These are phyloP conservation scores for Salpingus planirostris DNA, from an alignment of 2,888 invertebrate species.

Conservation along the genomic window DNA sequence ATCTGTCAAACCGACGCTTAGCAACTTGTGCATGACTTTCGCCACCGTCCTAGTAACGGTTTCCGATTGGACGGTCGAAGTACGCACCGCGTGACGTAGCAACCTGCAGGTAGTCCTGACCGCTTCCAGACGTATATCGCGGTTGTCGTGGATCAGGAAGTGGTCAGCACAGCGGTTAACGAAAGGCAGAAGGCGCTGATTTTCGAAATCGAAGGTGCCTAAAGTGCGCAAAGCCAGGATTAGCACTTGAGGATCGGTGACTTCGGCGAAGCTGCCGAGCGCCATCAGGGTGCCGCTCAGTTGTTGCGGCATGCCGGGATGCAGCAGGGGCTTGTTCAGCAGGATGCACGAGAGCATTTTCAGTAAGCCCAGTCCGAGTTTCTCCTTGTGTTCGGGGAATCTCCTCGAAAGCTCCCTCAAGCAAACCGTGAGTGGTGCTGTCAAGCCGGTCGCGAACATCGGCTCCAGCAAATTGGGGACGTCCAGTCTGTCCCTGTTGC, in stretches of 20 bases:
- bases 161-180: conserved; percentile 87
- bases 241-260: conserved; percentile 68
- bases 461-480: conserved; percentile 79
- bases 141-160: conserved; percentile 79
- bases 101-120: conserved; percentile 89
- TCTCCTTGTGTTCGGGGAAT: conserved; percentile 73
- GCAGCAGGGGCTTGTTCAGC: conserved; percentile 76
- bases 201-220: conserved; percentile 79
- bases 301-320: conserved; percentile 69
- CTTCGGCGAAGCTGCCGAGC: conserved; percentile 46
- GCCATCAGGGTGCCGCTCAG: conserved; percentile 43
- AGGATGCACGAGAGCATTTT: conserved; percentile 85
- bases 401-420: conserved; percentile 81
- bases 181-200: conserved; percentile 84
- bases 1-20: conserved; percentile 92
- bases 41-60: conserved; percentile 84
- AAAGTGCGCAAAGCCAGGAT: conserved; percentile 88
- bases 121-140: conserved; percentile 83
- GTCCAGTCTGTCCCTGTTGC: conserved; percentile 64
- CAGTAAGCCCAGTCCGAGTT: conserved; percentile 87
- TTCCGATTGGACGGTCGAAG: conserved; percentile 58
- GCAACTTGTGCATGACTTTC: conserved; percentile 80
- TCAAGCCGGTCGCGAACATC: conserved; percentile 88
- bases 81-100: conserved; percentile 70
- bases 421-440: conserved; percentile 83